A percentile compares a stretch with the other conserved stretches of the same genome.
Conservation (phyloP, 2,113 vertebrate genomes). For the Rattus rattus region DNA sequence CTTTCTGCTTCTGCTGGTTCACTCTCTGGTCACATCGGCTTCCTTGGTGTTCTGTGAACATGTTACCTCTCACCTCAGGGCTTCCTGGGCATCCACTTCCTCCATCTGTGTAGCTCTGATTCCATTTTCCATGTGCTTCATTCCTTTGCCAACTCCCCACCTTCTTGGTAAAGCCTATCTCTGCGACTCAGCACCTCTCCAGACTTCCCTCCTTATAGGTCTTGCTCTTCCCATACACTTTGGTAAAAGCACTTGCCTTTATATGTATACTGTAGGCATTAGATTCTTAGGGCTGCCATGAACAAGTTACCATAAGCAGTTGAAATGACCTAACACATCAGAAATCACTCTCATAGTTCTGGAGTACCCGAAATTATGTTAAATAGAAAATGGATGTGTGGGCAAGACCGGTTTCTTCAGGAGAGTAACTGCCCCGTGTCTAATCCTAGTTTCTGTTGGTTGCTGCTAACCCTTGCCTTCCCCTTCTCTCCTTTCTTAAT, state of each 20-base stretch:
- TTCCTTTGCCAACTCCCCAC: not conserved
- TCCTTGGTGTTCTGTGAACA: not conserved
- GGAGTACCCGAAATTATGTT: not conserved
- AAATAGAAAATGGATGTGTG: not conserved
- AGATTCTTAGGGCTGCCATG: not conserved
- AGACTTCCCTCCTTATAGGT: not conserved
- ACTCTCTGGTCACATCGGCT: not conserved
- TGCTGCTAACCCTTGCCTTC: fast-evolving
- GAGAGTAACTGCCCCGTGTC: not conserved
- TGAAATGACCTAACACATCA: not conserved
- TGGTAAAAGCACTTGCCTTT: not conserved
- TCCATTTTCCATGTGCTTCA: not conserved
- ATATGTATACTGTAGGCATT: not conserved
- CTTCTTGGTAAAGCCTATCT: not conserved
- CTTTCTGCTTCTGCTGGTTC: not conserved
- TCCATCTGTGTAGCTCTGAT: not conserved
- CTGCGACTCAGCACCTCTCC: not conserved
- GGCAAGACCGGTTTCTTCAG: not conserved
- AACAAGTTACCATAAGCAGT: not conserved
- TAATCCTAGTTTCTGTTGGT: not conserved
- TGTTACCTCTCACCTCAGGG: not conserved
- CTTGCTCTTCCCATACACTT: not conserved
- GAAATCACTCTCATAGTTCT: not conserved
- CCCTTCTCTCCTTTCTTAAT: not conserved
- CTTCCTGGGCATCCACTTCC: not conserved